Conservation (phyloP, 92 coral and sea anemone species). For the Anthopleura xanthogrammica region DNA sequence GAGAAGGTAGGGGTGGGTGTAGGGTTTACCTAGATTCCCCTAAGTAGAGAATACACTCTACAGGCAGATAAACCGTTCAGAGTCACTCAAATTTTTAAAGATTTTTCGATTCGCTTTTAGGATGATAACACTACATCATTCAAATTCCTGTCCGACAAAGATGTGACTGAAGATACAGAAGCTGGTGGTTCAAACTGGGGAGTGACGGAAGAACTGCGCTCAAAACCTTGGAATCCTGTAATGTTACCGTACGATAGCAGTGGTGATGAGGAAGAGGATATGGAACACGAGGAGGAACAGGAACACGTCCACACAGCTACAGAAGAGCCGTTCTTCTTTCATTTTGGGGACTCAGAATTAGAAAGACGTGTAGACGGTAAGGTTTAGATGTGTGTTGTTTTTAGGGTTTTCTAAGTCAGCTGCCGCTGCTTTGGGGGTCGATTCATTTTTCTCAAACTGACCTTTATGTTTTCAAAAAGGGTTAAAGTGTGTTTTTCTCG, state of each 20-base stretch:
- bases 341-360: slow-evolving; percentile 64
- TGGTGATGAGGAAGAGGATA: slow-evolving; percentile 67
- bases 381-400: neutral
- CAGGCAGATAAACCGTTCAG: too few species aligned
- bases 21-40: too few species aligned
- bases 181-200: slow-evolving; percentile 1
- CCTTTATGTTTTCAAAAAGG: too few species aligned
- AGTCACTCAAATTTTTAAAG: too few species aligned
- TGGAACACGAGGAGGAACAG: slow-evolving; percentile 3
- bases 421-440: too few species aligned
- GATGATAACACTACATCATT: slow-evolving; percentile 12
- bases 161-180: slow-evolving; percentile 6
- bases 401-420: neutral
- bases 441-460: too few species aligned
- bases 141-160: slow-evolving; percentile 22
- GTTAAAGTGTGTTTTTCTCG: neutral
- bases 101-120: neutral
- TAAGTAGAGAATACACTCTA: too few species aligned
- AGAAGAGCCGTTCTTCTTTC: slow-evolving; percentile 81
- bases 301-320: neutral
- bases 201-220: slow-evolving; percentile 34
- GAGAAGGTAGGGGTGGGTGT: too few species aligned
- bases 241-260: slow-evolving; percentile 96
- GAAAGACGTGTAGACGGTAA: slow-evolving; percentile 71
- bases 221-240: slow-evolving; percentile 51